Percentiles rank a stretch among this genome's conserved stretches.
Evolutionary conservation across 2,888 invertebrate species (phyloP).

Genomic region (Pachymerium ferrugineum): DNA sequence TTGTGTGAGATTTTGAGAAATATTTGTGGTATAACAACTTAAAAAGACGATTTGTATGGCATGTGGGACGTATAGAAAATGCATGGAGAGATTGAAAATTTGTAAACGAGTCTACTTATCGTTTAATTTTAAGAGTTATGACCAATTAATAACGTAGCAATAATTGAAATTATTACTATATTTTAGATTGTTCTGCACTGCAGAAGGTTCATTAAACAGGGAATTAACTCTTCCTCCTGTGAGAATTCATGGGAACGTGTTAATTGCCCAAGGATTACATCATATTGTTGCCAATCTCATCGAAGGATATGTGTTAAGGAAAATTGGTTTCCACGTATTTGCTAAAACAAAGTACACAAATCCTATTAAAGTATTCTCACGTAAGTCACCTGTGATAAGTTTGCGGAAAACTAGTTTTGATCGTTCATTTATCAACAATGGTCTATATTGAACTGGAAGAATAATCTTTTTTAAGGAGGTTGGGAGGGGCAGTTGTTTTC

Average conservation of each 20-base stretch:
- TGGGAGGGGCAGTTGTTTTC: too few relatives aligned
- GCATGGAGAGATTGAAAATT: too few relatives aligned
- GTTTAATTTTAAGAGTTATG: too few relatives aligned
- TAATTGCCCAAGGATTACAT: conserved; percentile 16
- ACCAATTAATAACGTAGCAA: background rate
- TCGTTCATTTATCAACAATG: too few relatives aligned
- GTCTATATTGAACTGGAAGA: too few relatives aligned
- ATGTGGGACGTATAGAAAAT: too few relatives aligned
- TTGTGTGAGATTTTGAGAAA: too few relatives aligned
- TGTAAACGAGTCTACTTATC: too few relatives aligned
- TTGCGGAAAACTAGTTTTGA: background rate
- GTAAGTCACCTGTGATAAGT: background rate
- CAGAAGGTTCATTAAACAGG: background rate
- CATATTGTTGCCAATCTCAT: background rate
- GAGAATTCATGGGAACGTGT: background rate
- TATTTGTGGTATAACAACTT: too few relatives aligned
- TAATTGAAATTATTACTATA: background rate
- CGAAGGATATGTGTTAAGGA: background rate
- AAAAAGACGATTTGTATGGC: too few relatives aligned
- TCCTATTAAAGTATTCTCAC: background rate
- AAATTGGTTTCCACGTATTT: background rate
- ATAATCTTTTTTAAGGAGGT: too few relatives aligned
- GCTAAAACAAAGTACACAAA: background rate
- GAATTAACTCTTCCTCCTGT: background rate
- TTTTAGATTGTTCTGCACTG: background rate